Evolutionary conservation across 2,797 vertebrate genomes (phyloP), one percentile per base, ranked within the genome.

Genomic region (Epinephelus awoara): DNA sequence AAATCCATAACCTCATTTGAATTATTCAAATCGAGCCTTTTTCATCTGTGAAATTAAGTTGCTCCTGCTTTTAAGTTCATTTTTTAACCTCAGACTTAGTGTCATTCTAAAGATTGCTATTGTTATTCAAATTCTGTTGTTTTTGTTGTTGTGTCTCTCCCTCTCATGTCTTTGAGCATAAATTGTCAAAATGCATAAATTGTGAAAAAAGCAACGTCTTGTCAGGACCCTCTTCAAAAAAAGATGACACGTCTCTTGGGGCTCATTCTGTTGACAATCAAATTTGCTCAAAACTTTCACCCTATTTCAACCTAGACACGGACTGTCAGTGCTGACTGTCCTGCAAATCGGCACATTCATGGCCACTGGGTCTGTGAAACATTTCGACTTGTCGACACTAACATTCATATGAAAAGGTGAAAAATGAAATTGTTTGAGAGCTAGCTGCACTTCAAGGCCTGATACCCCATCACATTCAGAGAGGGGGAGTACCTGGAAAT

Each of bases 401-500:
- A 66, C n/a, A 63, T 23, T 14, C 23, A 50, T 34, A 50, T 17
- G 4, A 44, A 51, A 17, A 55, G 23, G 12, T 42, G 17, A 18
- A 15, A n/a, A 34, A 55, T 3, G 9, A 13, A 46, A 40, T 49
- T 7, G 14, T 63, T n/a, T 19, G 25, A 50, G 13, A 21, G 29
- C 27, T 14, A 14, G 38, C 34, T 51, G 64, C 19, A 10, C 38
- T 57, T 23, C 8, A 19, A 25, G n/a, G 29, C 42, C 34, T 1
- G 1, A 13, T 3, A 6, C 29, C 23, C 8, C 9, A 1, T 18
- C 11, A 14, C 21, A 49, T 58, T 72, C 17, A 55, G 2, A 59
- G 40, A 57, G 40, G 29, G 49, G 7, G 8, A 38, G 19, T 52
- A 56, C 58, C 51, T 23, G 42, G 55, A 56, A 72, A 74, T 70